Evolutionary conservation across 2,888 invertebrate species (phyloP), one percentile per base, ranked within the genome.

Genomic region (Alsophila aescularia): DNA sequence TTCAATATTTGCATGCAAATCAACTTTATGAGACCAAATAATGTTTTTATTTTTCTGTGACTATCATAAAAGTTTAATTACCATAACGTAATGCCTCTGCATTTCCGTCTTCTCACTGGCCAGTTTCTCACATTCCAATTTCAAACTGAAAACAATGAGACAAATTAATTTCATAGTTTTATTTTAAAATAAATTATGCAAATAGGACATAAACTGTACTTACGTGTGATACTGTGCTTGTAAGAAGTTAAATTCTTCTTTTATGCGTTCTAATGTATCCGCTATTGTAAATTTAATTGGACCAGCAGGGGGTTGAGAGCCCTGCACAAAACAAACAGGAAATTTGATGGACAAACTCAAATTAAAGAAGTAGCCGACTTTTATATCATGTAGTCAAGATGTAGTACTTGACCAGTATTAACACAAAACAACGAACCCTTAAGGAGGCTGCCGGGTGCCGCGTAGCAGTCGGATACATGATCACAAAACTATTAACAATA

Each of bases 11-110:
- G 62, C 65, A 63, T 60, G 66, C 64, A 69, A 71, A 71, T 70
- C 62, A 67, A 60, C 56, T 67, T 64, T 66, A 67, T 44, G 63
- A 61, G 60, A 60, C 54, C 45, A 51, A 47, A 59, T 55, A 57
- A 63, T 53, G 51, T 43, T 58, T 67, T 60, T 66, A 61, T 58
- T 61, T 63, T 62, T 62, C 58, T 60, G 54, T 32, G 32, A 52
- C 37, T 52, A 44, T 42, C 64, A 61, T 67, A 63, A 67, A 69
- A 58, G 52, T 65, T 56, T 63, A 68, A 67, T 95, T 93, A 98
- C 98, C 98, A 99, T 98, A 77, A 98, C 98, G 93, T 98, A 99
- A 94, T 99, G 98, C 90, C 99, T 94, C 92, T 99, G 98, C 96
- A 99, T 98, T 93, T 98, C 98, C 75, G 98, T 98, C 93, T 99